Base-by-base conservation (phyloP, 2,888 invertebrate species). In the Caenorhabditis sulstoni region DNA sequence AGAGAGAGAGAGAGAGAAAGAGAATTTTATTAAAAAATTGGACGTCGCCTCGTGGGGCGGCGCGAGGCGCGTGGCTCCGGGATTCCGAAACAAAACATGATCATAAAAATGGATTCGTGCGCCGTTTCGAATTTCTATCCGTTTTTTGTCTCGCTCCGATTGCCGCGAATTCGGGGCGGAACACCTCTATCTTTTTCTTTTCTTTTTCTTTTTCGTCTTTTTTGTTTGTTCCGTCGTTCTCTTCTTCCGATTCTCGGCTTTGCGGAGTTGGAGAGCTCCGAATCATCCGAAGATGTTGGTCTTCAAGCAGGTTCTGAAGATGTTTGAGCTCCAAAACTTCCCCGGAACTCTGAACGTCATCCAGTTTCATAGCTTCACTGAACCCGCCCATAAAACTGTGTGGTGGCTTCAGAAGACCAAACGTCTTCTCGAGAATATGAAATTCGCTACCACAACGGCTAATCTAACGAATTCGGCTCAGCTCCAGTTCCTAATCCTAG, bases 21-120 rank as follows among this genome's bases (percentile, higher is more conserved):
- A 58, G 41, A 62, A 73, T 73, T 73, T 64, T 73, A 73, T 73
- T 73, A 73, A 73, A 71, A 73, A 73, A 53, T 71, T 55, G 62
- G 62, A 64, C 62, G 62, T 55, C 49, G 53, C 59, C 58, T 59
- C 59, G 50, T 50, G 49, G 5, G 22, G 44, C 16, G 41, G 41
- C 44, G 64, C 22, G 9, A 8, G 20, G 47, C 37, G 50, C 44
- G 41, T 39, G n/a, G 62, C 29, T 29, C 29, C 29, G 29, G 29
- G 29, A 29, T 29, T 29, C 29, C 29, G 73, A 50, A 57, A 62
- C 67, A 71, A 58, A 73, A 64, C 73, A 73, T 73, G 64, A 64
- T 64, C 71, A 70, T 70, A 71, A 71, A 62, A 71, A 71, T 20
- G 53, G 62, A 49, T 45, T 47, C 49, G 29, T n/a, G n/a, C n/a